Evolutionary conservation across 2,113 vertebrate species (phyloP), one percentile per base, ranked within the genome.

Genomic region (Rhea americana): DNA sequence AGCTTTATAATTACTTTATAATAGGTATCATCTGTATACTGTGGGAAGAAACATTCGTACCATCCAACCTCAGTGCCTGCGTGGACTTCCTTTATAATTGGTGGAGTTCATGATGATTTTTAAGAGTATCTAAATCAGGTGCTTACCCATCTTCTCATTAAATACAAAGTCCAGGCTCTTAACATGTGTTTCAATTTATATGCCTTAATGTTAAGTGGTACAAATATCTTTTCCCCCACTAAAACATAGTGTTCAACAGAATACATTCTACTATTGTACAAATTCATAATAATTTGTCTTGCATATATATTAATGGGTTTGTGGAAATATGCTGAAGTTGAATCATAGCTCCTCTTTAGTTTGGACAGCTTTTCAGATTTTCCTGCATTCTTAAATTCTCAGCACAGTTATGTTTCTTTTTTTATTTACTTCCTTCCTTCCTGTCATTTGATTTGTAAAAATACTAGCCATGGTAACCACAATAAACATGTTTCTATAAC

Each of bases 401-500:
- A 41, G 24, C 32, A 47, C 6, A 19, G 21, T 89, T 37, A 3
- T 59, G 30, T 51, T 78, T 65, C 35, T 53, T 82, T 72, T 15
- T 30, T 56, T 30, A 63, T 63, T 77, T 30, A 82, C 90, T 62
- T 24, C 26, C 53, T 67, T 94, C n/a, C 47, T 20, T 15, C 13
- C 30, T 71, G 65, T 74, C 61, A 5, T 87, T 84, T 55, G 30
- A 11, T 24, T 79, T 19, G 65, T 28, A 71, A 76, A 87, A 86
- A 89, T 22, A 37, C 30, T 75, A 65, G 22, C 70, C 13, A 2
- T 24, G 35, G n/a, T 83, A 76, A 70, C n/a, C 0, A 4, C 66
- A 53, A 50, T 77, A 91, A 94, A 76, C 48, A 32, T 63, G 67
- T 94, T 95, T 94, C 73, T 67, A 26, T 28, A 90, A 22, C 1